Evolutionary conservation across 2,113 vertebrate genomes (phyloP).

Genomic region (Microtus oregoni): DNA sequence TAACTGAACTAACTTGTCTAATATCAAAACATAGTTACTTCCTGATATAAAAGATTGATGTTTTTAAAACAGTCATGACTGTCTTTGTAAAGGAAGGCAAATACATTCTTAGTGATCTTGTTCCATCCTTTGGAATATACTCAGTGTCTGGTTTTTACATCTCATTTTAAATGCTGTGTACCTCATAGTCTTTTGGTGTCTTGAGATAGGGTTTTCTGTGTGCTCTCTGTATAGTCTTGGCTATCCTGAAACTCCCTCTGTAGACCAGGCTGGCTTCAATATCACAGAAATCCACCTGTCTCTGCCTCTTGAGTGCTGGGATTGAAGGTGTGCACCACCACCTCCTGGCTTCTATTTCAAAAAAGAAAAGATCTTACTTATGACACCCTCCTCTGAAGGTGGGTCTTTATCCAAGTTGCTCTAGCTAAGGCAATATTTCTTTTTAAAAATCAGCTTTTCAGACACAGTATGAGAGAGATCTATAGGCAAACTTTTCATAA

Average conservation of each 20-base stretch:
- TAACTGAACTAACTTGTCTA: not conserved
- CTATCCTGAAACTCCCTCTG: not conserved
- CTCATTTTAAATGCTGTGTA: not conserved
- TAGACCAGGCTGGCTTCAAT: too few relatives aligned
- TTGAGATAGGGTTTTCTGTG: not conserved
- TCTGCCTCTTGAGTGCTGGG: too few relatives aligned
- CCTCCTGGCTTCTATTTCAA: not conserved
- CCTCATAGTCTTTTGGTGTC: not conserved
- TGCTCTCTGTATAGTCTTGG: not conserved
- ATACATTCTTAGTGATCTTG: conserved; percentile 2
- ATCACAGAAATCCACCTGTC: too few relatives aligned
- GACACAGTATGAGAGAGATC: not conserved
- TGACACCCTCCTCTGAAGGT: not conserved
- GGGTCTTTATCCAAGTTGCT: not conserved
- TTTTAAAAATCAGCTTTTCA: not conserved
- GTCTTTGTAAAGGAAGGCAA: not conserved
- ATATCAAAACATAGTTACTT: conserved; percentile 3
- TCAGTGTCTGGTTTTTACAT: not conserved
- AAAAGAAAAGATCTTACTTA: not conserved
- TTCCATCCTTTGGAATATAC: not conserved
- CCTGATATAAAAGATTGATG: not conserved
- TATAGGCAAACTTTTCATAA: too few relatives aligned
- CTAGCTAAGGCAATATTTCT: not conserved
- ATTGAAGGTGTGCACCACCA: too few relatives aligned
- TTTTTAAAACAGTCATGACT: not conserved